phyloP scores from a whole-genome alignment of 2,797 vertebrate genomes.

The Saxicola maurus region DNA sequence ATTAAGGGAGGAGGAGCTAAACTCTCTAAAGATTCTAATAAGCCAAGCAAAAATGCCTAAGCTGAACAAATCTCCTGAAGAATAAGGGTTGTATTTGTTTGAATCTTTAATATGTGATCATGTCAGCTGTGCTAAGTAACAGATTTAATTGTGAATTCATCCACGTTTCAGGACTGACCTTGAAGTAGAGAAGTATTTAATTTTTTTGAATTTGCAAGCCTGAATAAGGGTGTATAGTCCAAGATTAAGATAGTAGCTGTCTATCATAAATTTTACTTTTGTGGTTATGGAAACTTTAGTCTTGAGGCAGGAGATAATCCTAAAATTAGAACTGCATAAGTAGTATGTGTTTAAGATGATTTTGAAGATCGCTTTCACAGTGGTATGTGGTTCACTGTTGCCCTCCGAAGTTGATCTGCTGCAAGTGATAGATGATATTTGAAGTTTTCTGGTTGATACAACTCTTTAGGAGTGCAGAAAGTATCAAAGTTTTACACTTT shows the following conservation, averaged over 20 bases:
- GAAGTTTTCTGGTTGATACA: background rate
- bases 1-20: background rate
- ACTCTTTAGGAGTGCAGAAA: background rate
- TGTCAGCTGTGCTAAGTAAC: background rate
- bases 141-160: background rate
- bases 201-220: background rate
- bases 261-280: background rate
- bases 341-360: background rate
- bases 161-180: background rate
- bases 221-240: background rate
- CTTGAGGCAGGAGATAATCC: background rate
- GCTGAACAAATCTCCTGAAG: background rate
- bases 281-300: background rate
- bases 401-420: background rate
- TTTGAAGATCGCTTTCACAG: background rate
- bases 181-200: background rate
- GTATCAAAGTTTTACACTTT: background rate
- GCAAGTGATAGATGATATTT: background rate
- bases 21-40: background rate
- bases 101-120: background rate
- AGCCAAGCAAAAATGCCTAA: conserved; percentile 5
- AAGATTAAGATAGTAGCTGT: background rate
- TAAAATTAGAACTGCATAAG: background rate
- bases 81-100: background rate
- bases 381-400: background rate